Percentiles rank a stretch among this genome's conserved stretches.
These are phyloP conservation scores for Eulacestoma nigropectus DNA, from an alignment of 2,113 vertebrate species.

Conservation along the genomic window DNA sequence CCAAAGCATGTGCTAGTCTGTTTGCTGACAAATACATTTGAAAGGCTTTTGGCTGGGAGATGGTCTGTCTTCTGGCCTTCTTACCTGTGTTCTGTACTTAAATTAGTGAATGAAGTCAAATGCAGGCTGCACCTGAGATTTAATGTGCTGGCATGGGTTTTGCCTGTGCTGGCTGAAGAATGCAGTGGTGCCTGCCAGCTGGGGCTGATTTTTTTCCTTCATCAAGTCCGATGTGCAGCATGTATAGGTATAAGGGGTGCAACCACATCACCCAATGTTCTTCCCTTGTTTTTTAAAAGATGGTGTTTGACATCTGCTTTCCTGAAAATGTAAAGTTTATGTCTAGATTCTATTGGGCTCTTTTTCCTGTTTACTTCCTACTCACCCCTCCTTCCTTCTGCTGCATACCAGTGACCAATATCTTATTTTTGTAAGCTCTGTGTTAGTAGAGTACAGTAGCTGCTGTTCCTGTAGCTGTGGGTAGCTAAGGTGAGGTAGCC, in stretches of 20 bases:
- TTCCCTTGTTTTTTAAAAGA: background rate
- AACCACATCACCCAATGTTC: background rate
- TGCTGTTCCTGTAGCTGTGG: background rate
- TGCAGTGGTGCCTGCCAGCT: fast-evolving
- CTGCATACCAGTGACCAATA: background rate
- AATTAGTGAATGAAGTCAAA: background rate
- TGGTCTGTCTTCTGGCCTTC: background rate
- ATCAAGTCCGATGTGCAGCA: background rate
- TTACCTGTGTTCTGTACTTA: background rate
- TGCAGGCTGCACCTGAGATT: background rate
- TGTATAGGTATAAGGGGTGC: background rate
- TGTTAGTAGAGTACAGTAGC: background rate
- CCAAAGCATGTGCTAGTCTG: background rate
- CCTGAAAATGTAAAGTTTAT: background rate
- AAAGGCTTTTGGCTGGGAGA: background rate
- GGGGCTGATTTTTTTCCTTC: background rate
- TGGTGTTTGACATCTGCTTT: background rate
- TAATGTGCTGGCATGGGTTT: background rate
- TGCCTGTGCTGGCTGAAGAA: background rate
- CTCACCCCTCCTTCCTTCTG: background rate
- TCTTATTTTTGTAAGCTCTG: background rate
- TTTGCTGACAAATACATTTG: background rate
- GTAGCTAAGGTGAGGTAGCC: background rate
- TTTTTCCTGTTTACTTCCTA: background rate
- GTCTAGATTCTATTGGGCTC: background rate